phyloP scores from a whole-genome alignment of 2,113 vertebrate genomes.

The Nothoprocta pentlandii region DNA sequence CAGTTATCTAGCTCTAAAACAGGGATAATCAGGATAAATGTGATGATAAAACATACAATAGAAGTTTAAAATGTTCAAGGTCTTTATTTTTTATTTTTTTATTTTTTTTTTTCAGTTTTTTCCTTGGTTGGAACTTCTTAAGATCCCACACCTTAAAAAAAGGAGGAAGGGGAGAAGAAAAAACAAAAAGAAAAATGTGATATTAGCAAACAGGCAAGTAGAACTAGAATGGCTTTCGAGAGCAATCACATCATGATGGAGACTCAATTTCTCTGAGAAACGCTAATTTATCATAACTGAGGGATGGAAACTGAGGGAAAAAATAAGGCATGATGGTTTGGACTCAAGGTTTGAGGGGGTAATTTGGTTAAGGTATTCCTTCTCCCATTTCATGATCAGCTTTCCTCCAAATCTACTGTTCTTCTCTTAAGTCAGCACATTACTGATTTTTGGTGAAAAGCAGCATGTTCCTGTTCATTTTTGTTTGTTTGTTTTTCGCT shows the following conservation, averaged over 20 bases:
- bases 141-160: not conserved
- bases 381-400: fast-evolving
- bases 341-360: fast-evolving
- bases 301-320: not conserved
- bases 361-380: not conserved
- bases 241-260: not conserved
- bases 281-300: not conserved
- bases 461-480: not conserved
- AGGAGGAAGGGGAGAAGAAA: too few relatives aligned
- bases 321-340: fast-evolving
- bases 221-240: not conserved
- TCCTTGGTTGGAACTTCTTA: not conserved
- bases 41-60: not conserved
- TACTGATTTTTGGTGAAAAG: not conserved
- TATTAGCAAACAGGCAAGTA: not conserved
- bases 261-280: constrained; percentile 10
- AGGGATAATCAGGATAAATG: constrained; percentile 1
- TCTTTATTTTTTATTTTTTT: not conserved
- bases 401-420: not conserved
- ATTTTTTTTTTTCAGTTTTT: not conserved
- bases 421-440: not conserved
- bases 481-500: not conserved
- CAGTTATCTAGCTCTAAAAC: not conserved
- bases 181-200: not conserved
- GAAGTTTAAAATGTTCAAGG: not conserved